Percentiles rank a stretch among this genome's conserved stretches.
These are phyloP conservation scores for Psittacus erithacus DNA, from an alignment of 2,113 vertebrate genomes.

Conservation along the genomic window DNA sequence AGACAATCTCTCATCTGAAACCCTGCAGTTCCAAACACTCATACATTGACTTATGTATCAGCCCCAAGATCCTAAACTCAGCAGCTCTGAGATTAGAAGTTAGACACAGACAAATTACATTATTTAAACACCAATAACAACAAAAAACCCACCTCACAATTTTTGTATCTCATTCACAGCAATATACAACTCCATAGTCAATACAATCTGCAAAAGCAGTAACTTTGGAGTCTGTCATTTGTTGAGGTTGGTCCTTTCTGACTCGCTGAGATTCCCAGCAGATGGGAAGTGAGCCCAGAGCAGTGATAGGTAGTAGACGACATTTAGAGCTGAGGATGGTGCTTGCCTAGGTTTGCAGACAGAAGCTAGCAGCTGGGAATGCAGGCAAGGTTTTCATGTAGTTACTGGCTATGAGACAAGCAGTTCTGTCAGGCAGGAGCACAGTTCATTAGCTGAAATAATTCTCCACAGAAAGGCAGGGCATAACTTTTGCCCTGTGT, in stretches of 20 bases:
- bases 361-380: constrained; percentile 59
- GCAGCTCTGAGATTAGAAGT: neutral
- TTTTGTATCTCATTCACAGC: neutral
- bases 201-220: neutral
- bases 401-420: neutral
- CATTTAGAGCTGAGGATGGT: neutral
- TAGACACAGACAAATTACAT: neutral
- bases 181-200: rapidly evolving
- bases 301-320: neutral
- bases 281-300: constrained; percentile 9
- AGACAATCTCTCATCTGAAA: neutral
- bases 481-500: neutral
- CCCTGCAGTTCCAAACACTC: neutral
- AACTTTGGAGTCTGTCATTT: neutral
- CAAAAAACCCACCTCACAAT: neutral
- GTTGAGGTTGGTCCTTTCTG: neutral
- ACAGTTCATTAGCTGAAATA: neutral
- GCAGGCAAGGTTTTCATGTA: neutral
- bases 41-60: neutral
- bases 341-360: constrained; percentile 33
- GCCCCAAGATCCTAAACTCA: neutral
- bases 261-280: neutral
- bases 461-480: neutral
- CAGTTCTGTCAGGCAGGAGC: constrained; percentile 38
- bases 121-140: neutral